Conservation (phyloP, 2,113 vertebrate genomes). For the Phocoena phocoena region DNA sequence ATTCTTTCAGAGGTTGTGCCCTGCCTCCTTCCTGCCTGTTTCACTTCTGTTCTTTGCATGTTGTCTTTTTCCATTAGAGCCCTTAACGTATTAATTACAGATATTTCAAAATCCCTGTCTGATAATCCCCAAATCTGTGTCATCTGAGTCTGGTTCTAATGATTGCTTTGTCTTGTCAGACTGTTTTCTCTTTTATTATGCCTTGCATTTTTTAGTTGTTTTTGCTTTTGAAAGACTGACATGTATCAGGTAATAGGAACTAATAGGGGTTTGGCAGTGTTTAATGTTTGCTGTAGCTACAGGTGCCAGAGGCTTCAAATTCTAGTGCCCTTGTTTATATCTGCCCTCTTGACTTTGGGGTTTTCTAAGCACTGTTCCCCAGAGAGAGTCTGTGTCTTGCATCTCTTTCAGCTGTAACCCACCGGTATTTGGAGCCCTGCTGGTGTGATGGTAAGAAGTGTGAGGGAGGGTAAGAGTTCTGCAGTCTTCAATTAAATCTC, state of each 20-base stretch:
- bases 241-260: neutral
- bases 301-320: neutral
- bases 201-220: neutral
- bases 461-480: neutral
- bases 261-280: neutral
- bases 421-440: neutral
- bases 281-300: neutral
- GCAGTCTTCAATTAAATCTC: accelerated
- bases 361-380: neutral
- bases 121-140: neutral
- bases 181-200: neutral
- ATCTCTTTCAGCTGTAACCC: neutral
- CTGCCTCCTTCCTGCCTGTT: no score
- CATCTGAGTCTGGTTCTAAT: neutral
- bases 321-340: neutral
- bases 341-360: neutral
- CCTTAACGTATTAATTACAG: neutral
- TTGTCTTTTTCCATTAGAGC: neutral
- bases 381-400: neutral
- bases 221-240: neutral
- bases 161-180: neutral
- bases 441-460: neutral
- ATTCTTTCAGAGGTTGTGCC: no score
- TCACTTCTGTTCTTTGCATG: neutral
- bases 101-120: neutral